Evolutionary conservation across 2,888 invertebrate genomes (phyloP).

Genomic region (Nemoura dubitans): DNA sequence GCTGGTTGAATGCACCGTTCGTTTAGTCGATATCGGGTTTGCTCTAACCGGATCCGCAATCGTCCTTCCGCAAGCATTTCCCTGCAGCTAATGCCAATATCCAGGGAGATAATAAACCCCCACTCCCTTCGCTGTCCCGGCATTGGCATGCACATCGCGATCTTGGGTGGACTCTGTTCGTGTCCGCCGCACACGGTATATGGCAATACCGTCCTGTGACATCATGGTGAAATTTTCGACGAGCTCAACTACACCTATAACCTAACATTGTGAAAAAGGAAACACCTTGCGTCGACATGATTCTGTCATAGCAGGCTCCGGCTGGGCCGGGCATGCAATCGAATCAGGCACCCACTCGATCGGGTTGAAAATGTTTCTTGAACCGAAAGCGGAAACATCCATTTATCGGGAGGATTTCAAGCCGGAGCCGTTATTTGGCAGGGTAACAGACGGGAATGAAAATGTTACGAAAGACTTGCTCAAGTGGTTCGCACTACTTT

Average conservation of each 20-base stretch:
- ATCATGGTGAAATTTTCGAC: neutral
- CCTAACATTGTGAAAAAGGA: neutral
- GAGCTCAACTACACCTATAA: neutral
- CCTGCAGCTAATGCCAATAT: neutral
- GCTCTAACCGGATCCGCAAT: neutral
- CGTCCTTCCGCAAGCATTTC: neutral
- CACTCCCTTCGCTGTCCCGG: neutral
- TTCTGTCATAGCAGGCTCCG: neutral
- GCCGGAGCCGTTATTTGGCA: neutral
- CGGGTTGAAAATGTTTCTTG: neutral
- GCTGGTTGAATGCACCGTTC: neutral
- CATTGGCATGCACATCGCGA: neutral
- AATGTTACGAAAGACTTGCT: neutral
- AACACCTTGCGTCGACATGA: neutral
- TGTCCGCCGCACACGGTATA: neutral
- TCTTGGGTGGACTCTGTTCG: neutral
- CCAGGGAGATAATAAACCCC: neutral
- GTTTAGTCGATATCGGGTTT: constrained; percentile 7
- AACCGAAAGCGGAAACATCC: neutral
- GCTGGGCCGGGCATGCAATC: neutral
- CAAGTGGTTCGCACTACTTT: neutral
- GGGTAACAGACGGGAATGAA: neutral
- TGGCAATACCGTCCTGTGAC: neutral
- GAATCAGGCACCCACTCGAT: neutral
- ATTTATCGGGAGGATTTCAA: neutral